A percentile compares a stretch with the other conserved stretches of the same genome.
phyloP scores from a whole-genome alignment of 2,888 invertebrate genomes.

The Rhimphoctona megacephalus region DNA sequence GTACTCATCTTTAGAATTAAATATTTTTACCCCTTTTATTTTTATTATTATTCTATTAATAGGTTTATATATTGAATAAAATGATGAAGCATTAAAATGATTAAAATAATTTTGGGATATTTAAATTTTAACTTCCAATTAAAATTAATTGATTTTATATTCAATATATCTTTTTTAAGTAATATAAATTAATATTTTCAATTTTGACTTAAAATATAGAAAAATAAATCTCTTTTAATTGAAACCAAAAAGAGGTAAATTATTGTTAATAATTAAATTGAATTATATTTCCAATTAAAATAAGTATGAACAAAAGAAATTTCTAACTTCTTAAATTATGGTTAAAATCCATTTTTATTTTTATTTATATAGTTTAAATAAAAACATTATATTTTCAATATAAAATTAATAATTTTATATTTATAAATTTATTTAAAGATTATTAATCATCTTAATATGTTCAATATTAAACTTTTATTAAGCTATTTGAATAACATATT shows the following conservation, averaged over 20 bases:
- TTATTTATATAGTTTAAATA: too few species aligned
- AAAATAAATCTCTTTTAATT: constrained; percentile 83
- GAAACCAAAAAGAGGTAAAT: constrained; percentile 88
- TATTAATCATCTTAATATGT: constrained; percentile 86
- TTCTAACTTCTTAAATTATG: constrained; percentile 88
- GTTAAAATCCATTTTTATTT: too few species aligned
- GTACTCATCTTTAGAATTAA: constrained; percentile 85
- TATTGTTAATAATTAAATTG: constrained; percentile 89
- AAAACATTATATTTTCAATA: not conserved
- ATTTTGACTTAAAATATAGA: constrained; percentile 86
- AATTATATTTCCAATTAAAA: constrained; percentile 86
- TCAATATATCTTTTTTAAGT: constrained; percentile 83
- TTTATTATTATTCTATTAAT: constrained; percentile 86
- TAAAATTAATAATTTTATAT: constrained; percentile 9
- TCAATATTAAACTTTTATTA: constrained; percentile 80
- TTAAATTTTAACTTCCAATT: constrained; percentile 82
- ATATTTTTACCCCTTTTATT: constrained; percentile 89
- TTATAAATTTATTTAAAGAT: constrained; percentile 60
- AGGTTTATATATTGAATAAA: constrained; percentile 86
- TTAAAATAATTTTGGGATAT: constrained; percentile 77
- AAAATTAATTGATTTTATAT: constrained; percentile 65
- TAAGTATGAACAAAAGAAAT: constrained; percentile 86
- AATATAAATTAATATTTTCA: constrained; percentile 85
- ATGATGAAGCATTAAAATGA: constrained; percentile 88
- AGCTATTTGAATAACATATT: constrained; percentile 66